A percentile compares a stretch with the other conserved stretches of the same genome.
These are phyloP conservation scores for Stichodactyla helianthus DNA, from an alignment of 64 coral and sea anemone genomes.

Conservation along the genomic window DNA sequence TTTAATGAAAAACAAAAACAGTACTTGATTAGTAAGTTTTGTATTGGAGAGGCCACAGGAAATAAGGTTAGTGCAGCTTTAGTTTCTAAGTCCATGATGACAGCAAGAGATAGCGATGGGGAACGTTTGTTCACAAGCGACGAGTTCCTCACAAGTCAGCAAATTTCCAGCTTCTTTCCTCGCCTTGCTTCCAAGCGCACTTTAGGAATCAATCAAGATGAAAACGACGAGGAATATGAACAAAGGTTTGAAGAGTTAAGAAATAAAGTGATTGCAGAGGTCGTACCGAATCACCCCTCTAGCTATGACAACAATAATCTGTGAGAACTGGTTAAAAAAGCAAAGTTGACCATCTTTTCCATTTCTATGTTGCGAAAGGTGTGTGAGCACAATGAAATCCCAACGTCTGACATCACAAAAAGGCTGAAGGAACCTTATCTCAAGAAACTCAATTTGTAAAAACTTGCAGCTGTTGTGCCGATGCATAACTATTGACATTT, in stretches of 20 bases:
- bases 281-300: not conserved
- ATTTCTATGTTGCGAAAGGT: no score
- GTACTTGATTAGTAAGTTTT: no score
- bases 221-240: slow-evolving; percentile 28
- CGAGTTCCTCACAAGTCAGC: no score
- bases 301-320: no score
- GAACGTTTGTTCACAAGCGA: no score
- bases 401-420: slow-evolving; percentile 38
- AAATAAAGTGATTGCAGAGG: slow-evolving; percentile 30
- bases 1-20: no score
- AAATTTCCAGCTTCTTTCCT: not conserved
- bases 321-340: no score
- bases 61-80: no score
- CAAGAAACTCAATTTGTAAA: slow-evolving; percentile 44
- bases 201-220: not conserved
- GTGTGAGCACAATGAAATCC: not conserved
- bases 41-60: no score
- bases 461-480: slow-evolving; percentile 38
- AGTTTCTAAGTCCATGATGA: no score
- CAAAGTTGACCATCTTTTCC: no score
- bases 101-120: no score
- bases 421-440: slow-evolving; percentile 45
- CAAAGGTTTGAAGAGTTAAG: slow-evolving; percentile 27
- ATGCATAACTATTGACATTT: not conserved
- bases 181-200: slow-evolving; percentile 1